Evolutionary conservation across 2,797 vertebrate genomes (phyloP), one percentile per base, ranked within the genome.

Genomic region (Periparus ater): DNA sequence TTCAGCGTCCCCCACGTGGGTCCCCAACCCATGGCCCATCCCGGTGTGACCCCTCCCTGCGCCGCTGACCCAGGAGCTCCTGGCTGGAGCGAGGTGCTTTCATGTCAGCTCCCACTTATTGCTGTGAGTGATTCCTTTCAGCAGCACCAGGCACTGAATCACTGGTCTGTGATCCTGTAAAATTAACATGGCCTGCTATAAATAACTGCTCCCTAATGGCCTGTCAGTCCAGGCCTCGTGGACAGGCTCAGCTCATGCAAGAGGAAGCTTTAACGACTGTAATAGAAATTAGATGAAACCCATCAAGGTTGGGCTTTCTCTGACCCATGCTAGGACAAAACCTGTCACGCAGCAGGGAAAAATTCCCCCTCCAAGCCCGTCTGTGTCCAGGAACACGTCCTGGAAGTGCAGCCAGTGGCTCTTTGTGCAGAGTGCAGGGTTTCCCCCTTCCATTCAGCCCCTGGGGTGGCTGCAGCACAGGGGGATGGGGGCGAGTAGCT

Each of bases 281-380:
- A 97, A 97, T 97, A 97, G 97, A 97, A 98, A 98, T 97, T 93
- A 97, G 97, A 98, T 97, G 96, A 97, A 98, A 97, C 96, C 87
- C 91, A 94, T 97, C 91, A 72, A 74, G 70, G 96, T 51, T 92
- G 93, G 95, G 95, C 88, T 96, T 95, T 72, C 86, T 75, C 68
- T 97, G 97, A 98, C 96, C 97, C 67, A 2, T 5, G 71, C 21
- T 83, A 96, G 96, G 97, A 97, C 94, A 96, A 96, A 97, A 97
- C 85, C 95, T 93, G 80, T 93, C 96, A 88, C 30, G 65, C 70
- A 94, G 75, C 91, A 68, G 92, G 94, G 93, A 81, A 94, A 96
- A 97, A 96, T n/a, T 54, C 40, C 47, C 75, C 85, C 55, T 91
- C 87, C 10, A 76, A 84, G 8, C 32, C 40, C 5, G 0, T 23